Evolutionary conservation across 2,888 invertebrate genomes (phyloP).

Genomic region (Tetheella fluctuosa): DNA sequence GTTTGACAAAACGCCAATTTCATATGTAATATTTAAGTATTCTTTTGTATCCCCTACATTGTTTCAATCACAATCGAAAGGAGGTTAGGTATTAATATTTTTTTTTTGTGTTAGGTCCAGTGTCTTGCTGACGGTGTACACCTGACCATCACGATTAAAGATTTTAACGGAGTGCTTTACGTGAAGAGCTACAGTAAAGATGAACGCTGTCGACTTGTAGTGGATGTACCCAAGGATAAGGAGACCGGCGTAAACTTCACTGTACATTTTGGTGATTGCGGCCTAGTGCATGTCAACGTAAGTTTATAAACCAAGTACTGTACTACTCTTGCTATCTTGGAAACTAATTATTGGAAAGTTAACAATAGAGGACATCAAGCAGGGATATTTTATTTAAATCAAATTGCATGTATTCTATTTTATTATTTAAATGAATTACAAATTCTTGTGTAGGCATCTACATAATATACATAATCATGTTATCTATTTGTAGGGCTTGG

Average conservation of each 20-base stretch:
- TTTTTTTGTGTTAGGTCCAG: constrained; percentile 83
- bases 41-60: too few relatives aligned
- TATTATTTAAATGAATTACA: not conserved
- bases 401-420: too few relatives aligned
- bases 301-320: constrained; percentile 47
- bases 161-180: constrained; percentile 95
- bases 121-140: constrained; percentile 96
- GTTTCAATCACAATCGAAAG: too few relatives aligned
- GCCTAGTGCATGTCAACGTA: constrained; percentile 95
- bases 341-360: constrained; percentile 10
- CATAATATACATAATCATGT: too few relatives aligned
- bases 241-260: constrained; percentile 91
- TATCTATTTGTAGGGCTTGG: constrained; percentile 91
- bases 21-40: too few relatives aligned
- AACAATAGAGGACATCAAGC: too few relatives aligned
- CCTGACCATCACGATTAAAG: constrained; percentile 91
- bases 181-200: constrained; percentile 98
- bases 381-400: too few relatives aligned
- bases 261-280: constrained; percentile 95
- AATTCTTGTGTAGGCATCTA: too few relatives aligned
- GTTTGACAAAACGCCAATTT: too few relatives aligned
- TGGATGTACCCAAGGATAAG: constrained; percentile 89
- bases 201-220: constrained; percentile 92
- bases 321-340: too few relatives aligned
- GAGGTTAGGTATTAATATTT: too few relatives aligned